These are phyloP conservation scores for Drosophila novamexicana DNA, from an alignment of 1,140 invertebrate genomes.

Conservation along the genomic window DNA sequence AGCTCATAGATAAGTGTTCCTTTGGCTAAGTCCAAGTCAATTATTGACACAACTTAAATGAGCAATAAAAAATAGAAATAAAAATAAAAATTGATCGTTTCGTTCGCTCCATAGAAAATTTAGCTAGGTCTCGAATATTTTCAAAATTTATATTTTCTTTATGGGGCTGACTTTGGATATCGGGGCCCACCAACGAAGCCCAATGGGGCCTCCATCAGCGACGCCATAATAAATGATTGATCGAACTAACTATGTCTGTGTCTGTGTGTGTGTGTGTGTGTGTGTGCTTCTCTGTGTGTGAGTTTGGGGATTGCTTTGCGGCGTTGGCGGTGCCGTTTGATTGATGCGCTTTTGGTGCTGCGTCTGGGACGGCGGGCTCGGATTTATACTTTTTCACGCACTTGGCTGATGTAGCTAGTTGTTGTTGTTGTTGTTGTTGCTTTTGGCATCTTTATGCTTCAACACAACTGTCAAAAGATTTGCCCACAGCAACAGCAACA, in stretches of 20 bases:
- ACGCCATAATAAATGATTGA: constrained; percentile 80
- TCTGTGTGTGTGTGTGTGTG: constrained; percentile 35
- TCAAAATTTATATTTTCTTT: constrained; percentile 54
- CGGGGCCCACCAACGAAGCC: constrained; percentile 55
- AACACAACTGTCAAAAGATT: constrained; percentile 83
- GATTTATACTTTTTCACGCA: constrained; percentile 61
- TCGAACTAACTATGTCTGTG: constrained; percentile 57
- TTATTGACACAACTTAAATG: neutral
- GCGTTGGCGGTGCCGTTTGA: constrained; percentile 72
- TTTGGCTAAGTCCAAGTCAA: constrained; percentile 4
- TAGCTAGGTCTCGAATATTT: constrained; percentile 38
- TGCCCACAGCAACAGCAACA: constrained; percentile 65
- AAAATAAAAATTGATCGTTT: constrained; percentile 45
- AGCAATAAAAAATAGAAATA: constrained; percentile 46
- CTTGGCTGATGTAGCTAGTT: constrained; percentile 47
- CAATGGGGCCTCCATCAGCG: constrained; percentile 72
- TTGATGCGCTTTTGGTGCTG: constrained; percentile 76
- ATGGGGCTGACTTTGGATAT: constrained; percentile 26
- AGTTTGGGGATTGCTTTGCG: constrained; percentile 45
- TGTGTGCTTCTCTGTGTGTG: neutral
- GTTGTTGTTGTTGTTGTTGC: constrained; percentile 50
- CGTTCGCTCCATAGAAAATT: constrained; percentile 59
- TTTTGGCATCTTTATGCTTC: constrained; percentile 81
- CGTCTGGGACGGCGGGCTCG: constrained; percentile 58
- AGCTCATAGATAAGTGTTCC: too few species aligned